A percentile compares a stretch with the other conserved stretches of the same genome.
Conservation (phyloP, 1,140 invertebrate genomes). For the Dendrolimus kikuchii region DNA sequence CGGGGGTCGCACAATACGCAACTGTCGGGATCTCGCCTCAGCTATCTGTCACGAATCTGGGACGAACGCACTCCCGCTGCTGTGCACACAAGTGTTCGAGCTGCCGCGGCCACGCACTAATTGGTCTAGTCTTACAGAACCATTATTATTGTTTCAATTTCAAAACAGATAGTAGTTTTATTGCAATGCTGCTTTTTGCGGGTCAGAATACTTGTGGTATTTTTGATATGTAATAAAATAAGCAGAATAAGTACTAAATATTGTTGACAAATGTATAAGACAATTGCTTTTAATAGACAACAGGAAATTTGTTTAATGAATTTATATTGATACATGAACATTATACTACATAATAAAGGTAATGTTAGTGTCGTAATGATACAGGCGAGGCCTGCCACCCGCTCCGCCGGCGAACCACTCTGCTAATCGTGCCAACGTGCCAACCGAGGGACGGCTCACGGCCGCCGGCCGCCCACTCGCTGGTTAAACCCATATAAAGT, state of each 20-base stretch:
- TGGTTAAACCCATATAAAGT: slow-evolving; percentile 63
- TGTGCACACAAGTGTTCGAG: slow-evolving; percentile 1
- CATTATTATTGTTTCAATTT: no score
- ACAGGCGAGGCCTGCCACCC: slow-evolving; percentile 25
- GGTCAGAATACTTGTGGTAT: neutral
- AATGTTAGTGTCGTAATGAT: slow-evolving; percentile 43
- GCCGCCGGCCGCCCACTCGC: slow-evolving; percentile 61
- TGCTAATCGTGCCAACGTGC: slow-evolving; percentile 38
- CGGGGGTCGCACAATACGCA: slow-evolving; percentile 46
- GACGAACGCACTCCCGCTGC: slow-evolving; percentile 21
- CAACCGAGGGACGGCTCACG: slow-evolving; percentile 38
- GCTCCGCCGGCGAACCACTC: slow-evolving; percentile 5
- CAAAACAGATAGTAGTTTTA: no score
- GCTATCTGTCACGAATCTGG: slow-evolving; percentile 32
- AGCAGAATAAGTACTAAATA: neutral
- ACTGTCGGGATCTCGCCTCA: slow-evolving; percentile 30
- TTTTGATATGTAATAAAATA: neutral
- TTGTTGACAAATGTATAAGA: neutral
- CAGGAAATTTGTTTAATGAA: no score
- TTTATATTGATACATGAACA: neutral
- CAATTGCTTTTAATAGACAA: no score
- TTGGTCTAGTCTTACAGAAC: neutral
- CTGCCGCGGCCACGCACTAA: neutral
- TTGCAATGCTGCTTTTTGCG: no score
- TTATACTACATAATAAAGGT: slow-evolving; percentile 1